These are phyloP conservation scores for Eremophila alpestris DNA, from an alignment of 2,797 vertebrate genomes.

Conservation along the genomic window DNA sequence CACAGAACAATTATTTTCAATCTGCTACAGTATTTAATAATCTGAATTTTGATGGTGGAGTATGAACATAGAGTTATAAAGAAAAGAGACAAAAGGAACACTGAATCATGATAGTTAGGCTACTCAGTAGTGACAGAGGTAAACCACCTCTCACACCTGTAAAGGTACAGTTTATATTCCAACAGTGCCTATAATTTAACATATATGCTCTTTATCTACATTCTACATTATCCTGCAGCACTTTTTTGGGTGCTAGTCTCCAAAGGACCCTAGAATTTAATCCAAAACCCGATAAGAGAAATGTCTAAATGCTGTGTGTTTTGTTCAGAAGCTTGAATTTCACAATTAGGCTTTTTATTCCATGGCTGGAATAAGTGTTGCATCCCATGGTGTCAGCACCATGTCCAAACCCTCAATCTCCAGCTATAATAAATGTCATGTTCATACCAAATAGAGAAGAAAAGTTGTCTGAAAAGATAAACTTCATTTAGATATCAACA, in stretches of 20 bases:
- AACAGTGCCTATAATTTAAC: background rate
- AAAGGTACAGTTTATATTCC: background rate
- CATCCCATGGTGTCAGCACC: background rate
- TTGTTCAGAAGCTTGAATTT: background rate
- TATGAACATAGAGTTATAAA: background rate
- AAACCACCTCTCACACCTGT: background rate
- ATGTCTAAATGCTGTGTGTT: background rate
- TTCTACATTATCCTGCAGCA: background rate
- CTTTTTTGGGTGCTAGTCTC: background rate
- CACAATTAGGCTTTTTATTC: background rate
- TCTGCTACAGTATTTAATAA: background rate
- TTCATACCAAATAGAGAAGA: background rate
- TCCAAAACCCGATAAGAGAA: background rate
- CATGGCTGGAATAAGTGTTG: background rate
- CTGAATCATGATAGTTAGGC: background rate
- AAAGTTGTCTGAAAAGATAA: background rate
- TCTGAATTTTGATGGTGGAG: background rate
- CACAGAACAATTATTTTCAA: background rate
- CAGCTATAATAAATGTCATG: background rate
- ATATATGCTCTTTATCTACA: accelerated
- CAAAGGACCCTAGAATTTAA: background rate
- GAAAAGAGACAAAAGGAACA: background rate
- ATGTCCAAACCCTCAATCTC: background rate
- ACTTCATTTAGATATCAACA: background rate
- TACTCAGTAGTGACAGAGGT: background rate